Evolutionary conservation across 2,888 invertebrate species (phyloP).

Genomic region (Microchrysa polita): DNA sequence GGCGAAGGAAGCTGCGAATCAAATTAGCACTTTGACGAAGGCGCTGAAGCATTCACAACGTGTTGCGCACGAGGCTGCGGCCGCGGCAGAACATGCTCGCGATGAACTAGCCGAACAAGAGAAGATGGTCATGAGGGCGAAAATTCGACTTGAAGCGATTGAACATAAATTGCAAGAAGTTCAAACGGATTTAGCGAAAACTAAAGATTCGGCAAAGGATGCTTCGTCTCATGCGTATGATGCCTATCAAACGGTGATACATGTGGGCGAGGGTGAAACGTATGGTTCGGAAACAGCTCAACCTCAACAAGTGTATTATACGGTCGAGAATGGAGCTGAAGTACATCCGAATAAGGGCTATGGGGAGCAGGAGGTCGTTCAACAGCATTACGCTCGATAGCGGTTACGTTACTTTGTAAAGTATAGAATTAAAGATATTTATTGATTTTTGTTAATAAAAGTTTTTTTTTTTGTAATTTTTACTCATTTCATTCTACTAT

Average conservation of each 20-base stretch:
- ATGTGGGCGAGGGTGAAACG: background rate
- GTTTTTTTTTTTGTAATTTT: too few relatives aligned
- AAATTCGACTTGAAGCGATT: conserved; percentile 3
- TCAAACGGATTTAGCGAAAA: background rate
- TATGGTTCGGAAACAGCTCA: too few relatives aligned
- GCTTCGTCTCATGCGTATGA: conserved; percentile 11
- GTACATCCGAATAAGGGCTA: too few relatives aligned
- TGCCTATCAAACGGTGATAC: background rate
- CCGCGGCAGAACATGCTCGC: background rate
- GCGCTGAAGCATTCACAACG: background rate
- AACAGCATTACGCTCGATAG: too few relatives aligned
- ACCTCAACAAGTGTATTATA: too few relatives aligned
- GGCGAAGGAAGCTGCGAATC: background rate
- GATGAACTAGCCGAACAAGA: background rate
- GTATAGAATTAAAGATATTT: too few relatives aligned
- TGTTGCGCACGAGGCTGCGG: conserved; percentile 4
- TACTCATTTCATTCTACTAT: too few relatives aligned
- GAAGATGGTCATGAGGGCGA: conserved; percentile 3
- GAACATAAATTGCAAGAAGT: background rate
- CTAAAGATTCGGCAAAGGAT: background rate
- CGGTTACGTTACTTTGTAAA: too few relatives aligned
- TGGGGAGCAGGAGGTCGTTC: too few relatives aligned
- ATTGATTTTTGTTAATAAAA: too few relatives aligned
- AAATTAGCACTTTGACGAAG: background rate
- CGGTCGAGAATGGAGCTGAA: too few relatives aligned